These are phyloP conservation scores for Pristionchus fissidentatus DNA, from an alignment of 2,888 invertebrate genomes.

Conservation along the genomic window DNA sequence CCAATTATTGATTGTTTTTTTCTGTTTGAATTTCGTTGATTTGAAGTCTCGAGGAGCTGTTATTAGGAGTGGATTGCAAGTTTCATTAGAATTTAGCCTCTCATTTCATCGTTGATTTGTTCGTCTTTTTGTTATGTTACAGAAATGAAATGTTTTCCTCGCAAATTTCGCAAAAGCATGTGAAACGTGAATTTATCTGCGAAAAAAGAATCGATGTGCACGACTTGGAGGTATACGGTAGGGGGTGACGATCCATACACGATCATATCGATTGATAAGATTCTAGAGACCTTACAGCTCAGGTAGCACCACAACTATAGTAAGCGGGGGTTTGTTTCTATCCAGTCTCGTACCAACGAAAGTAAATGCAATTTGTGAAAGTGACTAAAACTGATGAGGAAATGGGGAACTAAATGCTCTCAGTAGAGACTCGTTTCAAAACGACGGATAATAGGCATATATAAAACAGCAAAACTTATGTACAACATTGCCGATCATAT, in stretches of 20 bases:
- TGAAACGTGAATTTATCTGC: too few species aligned
- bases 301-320: slow-evolving; percentile 1
- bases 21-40: slow-evolving; percentile 17
- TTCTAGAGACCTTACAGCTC: neutral
- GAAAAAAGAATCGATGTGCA: slow-evolving; percentile 22
- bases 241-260: slow-evolving; percentile 9
- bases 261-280: slow-evolving; percentile 31
- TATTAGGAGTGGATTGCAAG: neutral
- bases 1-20: slow-evolving; percentile 14
- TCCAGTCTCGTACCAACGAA: slow-evolving; percentile 30
- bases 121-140: slow-evolving; percentile 18
- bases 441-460: slow-evolving; percentile 26
- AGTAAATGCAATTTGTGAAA: slow-evolving; percentile 1
- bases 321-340: slow-evolving; percentile 3
- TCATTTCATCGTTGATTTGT: slow-evolving; percentile 36
- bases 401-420: slow-evolving; percentile 39
- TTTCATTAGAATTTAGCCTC: neutral
- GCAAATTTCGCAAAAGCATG: too few species aligned
- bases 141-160: slow-evolving; percentile 22
- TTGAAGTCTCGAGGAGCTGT: neutral
- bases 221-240: neutral
- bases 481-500: slow-evolving; percentile 44
- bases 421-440: slow-evolving; percentile 42
- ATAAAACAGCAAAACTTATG: neutral
- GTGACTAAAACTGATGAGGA: slow-evolving; percentile 31